Percentiles rank a stretch among this genome's conserved stretches.
These are phyloP conservation scores for Camponotus pennsylvanicus DNA, from an alignment of 1,140 invertebrate genomes.

Conservation along the genomic window DNA sequence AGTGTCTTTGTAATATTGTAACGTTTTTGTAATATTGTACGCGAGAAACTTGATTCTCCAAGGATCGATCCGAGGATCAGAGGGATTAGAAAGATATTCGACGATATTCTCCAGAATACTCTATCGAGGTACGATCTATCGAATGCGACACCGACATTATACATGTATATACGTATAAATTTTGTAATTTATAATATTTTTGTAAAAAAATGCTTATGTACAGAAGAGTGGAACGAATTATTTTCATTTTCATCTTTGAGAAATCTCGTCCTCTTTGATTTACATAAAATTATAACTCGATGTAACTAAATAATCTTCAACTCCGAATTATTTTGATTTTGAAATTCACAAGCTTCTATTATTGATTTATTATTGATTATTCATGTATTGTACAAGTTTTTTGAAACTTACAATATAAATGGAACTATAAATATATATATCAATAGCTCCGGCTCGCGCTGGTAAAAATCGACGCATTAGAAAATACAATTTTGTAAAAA, in stretches of 20 bases:
- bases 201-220: not conserved
- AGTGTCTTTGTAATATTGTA: no score
- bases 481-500: constrained; percentile 57
- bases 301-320: constrained; percentile 29
- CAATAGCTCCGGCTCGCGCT: constrained; percentile 56
- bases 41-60: no score
- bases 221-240: not conserved
- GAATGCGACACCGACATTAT: not conserved
- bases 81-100: no score
- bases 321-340: constrained; percentile 41
- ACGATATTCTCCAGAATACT: no score
- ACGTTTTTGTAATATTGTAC: no score
- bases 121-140: not conserved
- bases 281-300: not conserved
- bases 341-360: constrained; percentile 42
- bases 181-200: constrained; percentile 10
- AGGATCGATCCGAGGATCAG: no score
- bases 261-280: constrained; percentile 6
- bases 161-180: constrained; percentile 4
- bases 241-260: not conserved
- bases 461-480: constrained; percentile 47
- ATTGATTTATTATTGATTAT: constrained; percentile 58
- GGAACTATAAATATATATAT: constrained; percentile 40
- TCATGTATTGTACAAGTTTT: constrained; percentile 65
- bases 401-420: constrained; percentile 55